Percentiles rank a stretch among this genome's conserved stretches.
Conservation (phyloP, 2,797 vertebrate genomes). For the Clarias fuscus region DNA sequence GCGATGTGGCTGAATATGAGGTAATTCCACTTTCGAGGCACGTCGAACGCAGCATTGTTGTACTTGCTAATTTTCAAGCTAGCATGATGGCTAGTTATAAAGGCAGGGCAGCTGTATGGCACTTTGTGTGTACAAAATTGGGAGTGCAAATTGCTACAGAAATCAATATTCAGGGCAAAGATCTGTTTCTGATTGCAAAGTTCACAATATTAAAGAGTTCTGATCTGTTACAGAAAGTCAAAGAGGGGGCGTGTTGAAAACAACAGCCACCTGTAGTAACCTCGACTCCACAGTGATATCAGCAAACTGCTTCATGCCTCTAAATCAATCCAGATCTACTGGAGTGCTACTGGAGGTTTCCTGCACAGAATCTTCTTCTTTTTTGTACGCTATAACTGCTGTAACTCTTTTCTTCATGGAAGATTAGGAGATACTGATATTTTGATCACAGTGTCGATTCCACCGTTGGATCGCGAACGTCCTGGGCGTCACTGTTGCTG, state of each 20-base stretch:
- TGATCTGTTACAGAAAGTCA: not conserved
- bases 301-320: not conserved
- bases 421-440: not conserved
- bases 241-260: not conserved
- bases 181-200: not conserved
- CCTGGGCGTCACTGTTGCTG: constrained; percentile 82
- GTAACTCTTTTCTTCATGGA: not conserved
- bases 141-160: not conserved
- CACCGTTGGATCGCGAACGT: constrained; percentile 78
- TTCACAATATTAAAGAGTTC: not conserved
- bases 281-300: not conserved
- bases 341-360: not conserved
- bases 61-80: not conserved
- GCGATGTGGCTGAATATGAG: not conserved
- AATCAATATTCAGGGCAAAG: not conserved
- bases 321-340: not conserved
- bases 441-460: constrained; percentile 78
- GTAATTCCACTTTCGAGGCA: not conserved
- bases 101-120: constrained; percentile 9
- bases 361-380: too few relatives aligned
- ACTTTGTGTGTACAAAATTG: constrained; percentile 12
- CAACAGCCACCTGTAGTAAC: not conserved
- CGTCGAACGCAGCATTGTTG: not conserved
- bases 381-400: not conserved
- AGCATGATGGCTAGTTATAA: constrained; percentile 7